phyloP scores from a whole-genome alignment of 2,888 invertebrate genomes.

The Tinea trinotella region DNA sequence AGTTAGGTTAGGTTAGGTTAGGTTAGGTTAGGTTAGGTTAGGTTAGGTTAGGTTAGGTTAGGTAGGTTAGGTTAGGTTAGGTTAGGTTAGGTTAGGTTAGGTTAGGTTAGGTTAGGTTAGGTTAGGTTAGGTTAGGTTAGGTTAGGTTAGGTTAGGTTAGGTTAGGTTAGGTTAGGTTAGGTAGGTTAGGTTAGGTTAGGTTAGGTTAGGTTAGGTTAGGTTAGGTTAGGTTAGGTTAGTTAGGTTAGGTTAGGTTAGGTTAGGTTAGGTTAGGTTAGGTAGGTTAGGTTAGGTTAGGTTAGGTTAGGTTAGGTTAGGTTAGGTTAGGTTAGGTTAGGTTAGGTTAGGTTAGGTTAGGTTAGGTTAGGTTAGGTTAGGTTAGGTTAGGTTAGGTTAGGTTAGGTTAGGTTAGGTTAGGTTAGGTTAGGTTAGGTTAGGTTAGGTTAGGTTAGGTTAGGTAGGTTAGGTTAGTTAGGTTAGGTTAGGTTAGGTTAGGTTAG shows the following conservation, averaged over 20 bases:
- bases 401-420: slow-evolving; percentile 16
- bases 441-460: slow-evolving; percentile 16
- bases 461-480: too few species aligned
- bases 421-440: slow-evolving; percentile 16
- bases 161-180: slow-evolving; percentile 13
- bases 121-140: slow-evolving; percentile 13
- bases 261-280: too few species aligned
- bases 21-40: slow-evolving; percentile 13
- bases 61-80: too few species aligned
- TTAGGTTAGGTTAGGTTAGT: slow-evolving; percentile 13
- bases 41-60: slow-evolving; percentile 13
- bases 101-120: slow-evolving; percentile 13
- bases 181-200: slow-evolving; percentile 13
- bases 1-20: slow-evolving; percentile 13
- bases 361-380: slow-evolving; percentile 16
- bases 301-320: slow-evolving; percentile 14
- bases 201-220: slow-evolving; percentile 13
- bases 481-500: slow-evolving; percentile 16
- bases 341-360: slow-evolving; percentile 16
- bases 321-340: slow-evolving; percentile 16
- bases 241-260: slow-evolving; percentile 13
- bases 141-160: slow-evolving; percentile 13
- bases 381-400: slow-evolving; percentile 16
- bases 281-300: slow-evolving; percentile 13
- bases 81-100: slow-evolving; percentile 13